Evolutionary conservation across 2,113 vertebrate genomes (phyloP).

Genomic region (Anolis sagrei): DNA sequence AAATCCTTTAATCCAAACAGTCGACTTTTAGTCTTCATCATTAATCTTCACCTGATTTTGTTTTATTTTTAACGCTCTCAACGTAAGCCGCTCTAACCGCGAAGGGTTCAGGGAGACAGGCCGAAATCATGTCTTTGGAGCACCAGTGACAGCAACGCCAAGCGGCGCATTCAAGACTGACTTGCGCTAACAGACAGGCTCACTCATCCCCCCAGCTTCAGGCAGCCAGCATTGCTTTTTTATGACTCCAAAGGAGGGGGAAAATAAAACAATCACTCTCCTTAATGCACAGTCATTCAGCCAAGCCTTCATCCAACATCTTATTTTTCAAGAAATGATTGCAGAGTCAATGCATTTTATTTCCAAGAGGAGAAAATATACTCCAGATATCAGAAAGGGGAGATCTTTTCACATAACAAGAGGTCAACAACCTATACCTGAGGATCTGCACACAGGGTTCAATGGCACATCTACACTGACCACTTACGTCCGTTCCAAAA

Average conservation of each 20-base stretch:
- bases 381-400: too few species aligned
- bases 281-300: not conserved
- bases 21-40: not conserved
- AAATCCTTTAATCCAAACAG: not conserved
- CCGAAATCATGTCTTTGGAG: rapidly evolving
- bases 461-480: too few species aligned
- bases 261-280: not conserved
- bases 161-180: not conserved
- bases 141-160: not conserved
- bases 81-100: not conserved
- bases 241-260: not conserved
- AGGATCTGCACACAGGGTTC: too few species aligned
- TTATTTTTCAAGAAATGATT: not conserved
- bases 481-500: too few species aligned
- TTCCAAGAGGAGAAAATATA: not conserved
- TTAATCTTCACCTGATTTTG: not conserved
- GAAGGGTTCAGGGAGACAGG: not conserved
- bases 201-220: not conserved
- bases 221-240: not conserved
- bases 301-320: not conserved
- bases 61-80: not conserved
- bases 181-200: not conserved
- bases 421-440: too few species aligned
- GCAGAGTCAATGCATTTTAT: too few species aligned
- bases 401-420: not conserved